Percentiles rank a stretch among this genome's conserved stretches.
These are phyloP conservation scores for Trachelus iudaicus DNA, from an alignment of 2,888 invertebrate genomes.

Conservation along the genomic window DNA sequence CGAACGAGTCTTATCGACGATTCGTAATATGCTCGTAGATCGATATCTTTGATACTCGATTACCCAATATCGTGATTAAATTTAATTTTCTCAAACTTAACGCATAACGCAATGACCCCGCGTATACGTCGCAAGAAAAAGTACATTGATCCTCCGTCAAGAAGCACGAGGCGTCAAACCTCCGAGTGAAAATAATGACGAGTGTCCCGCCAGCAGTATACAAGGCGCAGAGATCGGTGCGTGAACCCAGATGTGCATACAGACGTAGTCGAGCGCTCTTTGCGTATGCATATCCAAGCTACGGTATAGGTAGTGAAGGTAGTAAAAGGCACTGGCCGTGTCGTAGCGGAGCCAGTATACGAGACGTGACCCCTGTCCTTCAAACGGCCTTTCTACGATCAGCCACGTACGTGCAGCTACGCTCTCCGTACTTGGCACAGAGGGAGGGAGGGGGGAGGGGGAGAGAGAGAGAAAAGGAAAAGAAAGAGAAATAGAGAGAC, in stretches of 20 bases:
- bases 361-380: constrained; percentile 57
- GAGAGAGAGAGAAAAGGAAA: constrained; percentile 6
- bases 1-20: not conserved
- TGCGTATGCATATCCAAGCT: constrained; percentile 1
- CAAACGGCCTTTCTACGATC: constrained; percentile 60
- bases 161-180: not conserved
- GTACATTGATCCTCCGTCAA: not conserved
- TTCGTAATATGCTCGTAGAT: not conserved
- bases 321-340: constrained; percentile 25
- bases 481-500: constrained; percentile 18
- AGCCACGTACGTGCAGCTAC: not conserved
- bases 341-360: constrained; percentile 27
- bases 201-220: not conserved
- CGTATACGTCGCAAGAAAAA: not conserved
- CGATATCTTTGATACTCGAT: not conserved
- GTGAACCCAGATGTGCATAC: not conserved
- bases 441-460: constrained; percentile 5
- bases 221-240: not conserved
- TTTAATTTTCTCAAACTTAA: not conserved
- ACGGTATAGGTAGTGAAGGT: constrained; percentile 45
- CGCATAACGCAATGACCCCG: not conserved
- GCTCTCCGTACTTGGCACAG: not conserved
- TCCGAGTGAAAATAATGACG: not conserved
- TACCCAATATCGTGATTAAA: not conserved
- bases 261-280: not conserved